Evolutionary conservation across 2,888 invertebrate species (phyloP), one percentile per base, ranked within the genome.

Genomic region (Glaucopsyche alexis): DNA sequence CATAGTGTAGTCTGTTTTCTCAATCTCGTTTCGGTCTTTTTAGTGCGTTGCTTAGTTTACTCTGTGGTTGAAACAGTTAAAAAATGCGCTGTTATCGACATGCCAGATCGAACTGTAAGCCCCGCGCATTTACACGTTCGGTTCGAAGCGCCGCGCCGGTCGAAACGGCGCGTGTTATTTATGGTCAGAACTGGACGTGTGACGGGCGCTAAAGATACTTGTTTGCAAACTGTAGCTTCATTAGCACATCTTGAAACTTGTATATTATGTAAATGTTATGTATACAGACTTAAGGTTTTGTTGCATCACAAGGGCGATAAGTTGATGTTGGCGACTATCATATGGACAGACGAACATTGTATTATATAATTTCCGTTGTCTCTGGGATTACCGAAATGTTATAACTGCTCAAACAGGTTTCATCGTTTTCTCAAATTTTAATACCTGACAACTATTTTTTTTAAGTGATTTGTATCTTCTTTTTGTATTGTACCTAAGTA

Each of bases 261-360:
- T 29, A 60, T 60, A 60, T 60, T 60, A 60, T 60, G 60, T 60
- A 60, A 60, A 0, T 5, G 9, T 42, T 42, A 42, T 6, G 42
- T 42, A 42, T 7, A 42, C 19, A 29, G 29, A 0, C 19, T 55
- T 60, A 29, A 29, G 60, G 60, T 55, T 60, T 60, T 19, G 29
- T 60, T 60, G 60, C 60, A 29, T 29, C 60, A 60, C 13, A 60
- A 60, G 60, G 60, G 60, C 60, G 29, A 60, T 60, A 60, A 60
- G 29, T 60, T 60, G 13, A 47, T 47, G 38, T 64, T 1, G 0
- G 40, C 19, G 49, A 19, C 29, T 49, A 47, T n/a, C n/a, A n/a
- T n/a, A n/a, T 42, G 47, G 19, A 69, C 49, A 49, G 49, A 47
- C 67, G 2, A 8, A 69, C 49, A 49, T 55, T 55, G 6, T 42